Base-by-base conservation (phyloP, 2,797 vertebrate genomes). In the Chaetophractus vellerosus region DNA sequence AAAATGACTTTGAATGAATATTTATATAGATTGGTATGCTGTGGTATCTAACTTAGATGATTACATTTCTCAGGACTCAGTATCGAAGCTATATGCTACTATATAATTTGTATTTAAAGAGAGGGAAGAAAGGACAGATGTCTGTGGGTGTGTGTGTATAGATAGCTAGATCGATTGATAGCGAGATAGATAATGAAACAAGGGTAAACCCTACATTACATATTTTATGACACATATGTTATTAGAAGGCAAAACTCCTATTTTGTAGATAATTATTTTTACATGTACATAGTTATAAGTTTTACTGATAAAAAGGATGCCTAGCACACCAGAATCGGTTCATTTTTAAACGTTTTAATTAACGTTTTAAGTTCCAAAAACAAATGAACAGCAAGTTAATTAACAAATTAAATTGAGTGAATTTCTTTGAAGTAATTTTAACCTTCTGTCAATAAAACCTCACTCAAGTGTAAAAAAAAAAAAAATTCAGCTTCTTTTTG, bases 381-480 rank as follows among this genome's bases (percentile, higher is more conserved):
- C 18, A 81, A 92, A 82, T 85, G 71, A 72, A 71, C 26, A 90
- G 19, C 83, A 68, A 19, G 8, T 45, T 45, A 45, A 45, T 38
- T 38, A 38, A 45, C 10, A 45, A 45, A 45, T 45, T 82, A 83
- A 74, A 28, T 23, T 1, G 5, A 80, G 28, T 90, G 59, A 36
- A 23, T 93, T 79, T 82, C 61, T 90, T 91, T 75, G 74, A 90
- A 15, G 59, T 84, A 69, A 71, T 84, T 90, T 94, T 94, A 90
- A 90, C 14, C 9, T 79, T 52, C 26, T 90, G 1, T 69, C 50
- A 88, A 83, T 82, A 88, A 87, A 83, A 83, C 38, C 5, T 88
- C n/a, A 76, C n/a, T n/a, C n/a, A 24, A 84, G 24, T 91, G 41
- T 78, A 45, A 55, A 75, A 90, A 92, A 82, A 64, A 38, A 38